phyloP scores from a whole-genome alignment of 2,797 vertebrate genomes.

The Coregonus sp. region DNA sequence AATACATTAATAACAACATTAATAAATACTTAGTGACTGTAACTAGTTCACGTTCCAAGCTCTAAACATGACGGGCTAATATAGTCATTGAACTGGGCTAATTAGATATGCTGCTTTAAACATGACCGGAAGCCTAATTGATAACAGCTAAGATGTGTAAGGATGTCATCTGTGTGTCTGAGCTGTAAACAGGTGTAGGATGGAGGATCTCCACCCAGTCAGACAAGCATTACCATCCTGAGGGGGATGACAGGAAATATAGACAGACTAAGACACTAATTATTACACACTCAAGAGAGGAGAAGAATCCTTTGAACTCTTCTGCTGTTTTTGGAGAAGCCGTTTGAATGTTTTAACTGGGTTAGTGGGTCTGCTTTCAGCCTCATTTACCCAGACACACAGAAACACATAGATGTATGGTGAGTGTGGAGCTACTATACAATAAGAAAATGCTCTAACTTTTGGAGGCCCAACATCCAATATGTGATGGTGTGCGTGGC shows the following conservation, averaged over 20 bases:
- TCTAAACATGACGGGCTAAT: background rate
- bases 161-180: background rate
- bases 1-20: conserved; percentile 43
- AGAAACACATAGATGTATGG: background rate
- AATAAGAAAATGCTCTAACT: background rate
- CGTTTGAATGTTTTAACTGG: conserved; percentile 10
- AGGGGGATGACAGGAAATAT: background rate
- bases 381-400: conserved; percentile 2
- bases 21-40: conserved; percentile 18
- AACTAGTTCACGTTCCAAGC: conserved; percentile 20
- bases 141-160: background rate
- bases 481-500: background rate
- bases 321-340: conserved; percentile 7
- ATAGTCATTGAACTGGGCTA: background rate
- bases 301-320: conserved; percentile 1
- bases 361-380: conserved; percentile 14
- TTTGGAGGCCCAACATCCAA: background rate
- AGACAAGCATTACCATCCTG: background rate
- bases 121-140: background rate
- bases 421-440: background rate
- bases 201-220: background rate
- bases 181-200: background rate
- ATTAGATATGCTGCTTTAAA: background rate
- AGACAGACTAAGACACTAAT: conserved; percentile 1
- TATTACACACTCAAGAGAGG: conserved; percentile 8